A percentile compares a stretch with the other conserved stretches of the same genome.
Evolutionary conservation across 2,113 vertebrate species (phyloP).

Genomic region (Erythrolamprus reginae): DNA sequence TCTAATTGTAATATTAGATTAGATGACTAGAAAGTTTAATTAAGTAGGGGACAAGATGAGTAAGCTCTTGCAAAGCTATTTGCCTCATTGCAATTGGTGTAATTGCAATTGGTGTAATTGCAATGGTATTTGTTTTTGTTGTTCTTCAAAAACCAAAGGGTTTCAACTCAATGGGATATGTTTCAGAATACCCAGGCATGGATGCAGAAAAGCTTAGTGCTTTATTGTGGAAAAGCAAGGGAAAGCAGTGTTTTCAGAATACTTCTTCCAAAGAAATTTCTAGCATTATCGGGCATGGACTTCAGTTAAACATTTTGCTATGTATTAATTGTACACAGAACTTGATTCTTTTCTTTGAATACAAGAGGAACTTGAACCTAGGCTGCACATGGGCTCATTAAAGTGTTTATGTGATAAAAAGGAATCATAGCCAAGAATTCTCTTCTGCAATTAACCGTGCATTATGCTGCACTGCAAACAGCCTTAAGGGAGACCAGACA

Average conservation of each 20-base stretch:
- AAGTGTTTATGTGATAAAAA: conserved; percentile 11
- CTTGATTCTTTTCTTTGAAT: conserved; percentile 1
- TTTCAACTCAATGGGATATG: neutral
- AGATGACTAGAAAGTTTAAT: neutral
- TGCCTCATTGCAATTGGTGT: neutral
- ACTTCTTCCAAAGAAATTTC: neutral
- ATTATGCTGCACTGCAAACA: neutral
- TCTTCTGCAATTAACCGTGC: neutral
- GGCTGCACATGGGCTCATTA: neutral
- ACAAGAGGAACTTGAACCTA: neutral
- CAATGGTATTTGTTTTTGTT: neutral
- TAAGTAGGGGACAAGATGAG: neutral
- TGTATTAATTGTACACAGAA: neutral
- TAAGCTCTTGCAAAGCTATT: conserved; percentile 12
- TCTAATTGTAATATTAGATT: neutral
- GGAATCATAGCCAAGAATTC: neutral
- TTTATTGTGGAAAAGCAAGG: neutral
- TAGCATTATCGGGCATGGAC: neutral
- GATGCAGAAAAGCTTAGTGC: neutral
- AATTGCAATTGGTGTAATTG: neutral
- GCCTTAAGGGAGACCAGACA: conserved; percentile 32
- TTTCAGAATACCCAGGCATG: neutral
- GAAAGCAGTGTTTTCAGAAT: neutral
- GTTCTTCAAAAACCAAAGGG: neutral
- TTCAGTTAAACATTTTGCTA: conserved; percentile 20